Conservation (phyloP, 1,140 invertebrate genomes). For the Andricus grossulariae region DNA sequence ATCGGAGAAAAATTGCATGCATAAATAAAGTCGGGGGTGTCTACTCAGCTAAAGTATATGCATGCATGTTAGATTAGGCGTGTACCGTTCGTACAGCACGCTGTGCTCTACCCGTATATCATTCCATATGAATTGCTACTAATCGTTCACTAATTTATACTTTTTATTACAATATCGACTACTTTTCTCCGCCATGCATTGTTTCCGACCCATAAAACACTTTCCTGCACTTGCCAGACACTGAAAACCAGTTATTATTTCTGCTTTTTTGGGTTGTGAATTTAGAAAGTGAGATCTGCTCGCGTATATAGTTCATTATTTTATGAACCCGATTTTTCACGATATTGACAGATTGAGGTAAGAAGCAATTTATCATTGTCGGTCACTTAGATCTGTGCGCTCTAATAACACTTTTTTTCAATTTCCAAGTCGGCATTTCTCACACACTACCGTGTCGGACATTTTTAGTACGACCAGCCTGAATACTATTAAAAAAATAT, state of each 20-base stretch:
- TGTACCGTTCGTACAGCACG: neutral
- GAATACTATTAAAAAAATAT: too few species aligned
- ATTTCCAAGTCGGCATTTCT: too few species aligned
- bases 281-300: neutral
- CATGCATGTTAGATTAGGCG: slow-evolving; percentile 29
- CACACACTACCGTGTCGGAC: too few species aligned
- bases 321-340: neutral
- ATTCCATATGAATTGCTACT: neutral
- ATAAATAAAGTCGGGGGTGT: slow-evolving; percentile 29
- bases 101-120: neutral
- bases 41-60: slow-evolving; percentile 9
- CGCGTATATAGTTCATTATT: neutral
- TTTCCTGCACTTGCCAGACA: neutral
- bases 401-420: too few species aligned
- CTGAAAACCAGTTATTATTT: neutral
- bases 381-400: too few species aligned
- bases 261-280: neutral
- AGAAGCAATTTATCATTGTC: too few species aligned
- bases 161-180: slow-evolving; percentile 7
- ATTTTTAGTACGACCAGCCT: too few species aligned
- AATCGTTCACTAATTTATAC: slow-evolving; percentile 23
- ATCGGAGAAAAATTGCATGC: slow-evolving; percentile 25
- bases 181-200: neutral
- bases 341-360: neutral
- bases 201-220: slow-evolving; percentile 3